Base-by-base conservation (phyloP, 2,888 invertebrate species). In the Priapulus caudatus region DNA sequence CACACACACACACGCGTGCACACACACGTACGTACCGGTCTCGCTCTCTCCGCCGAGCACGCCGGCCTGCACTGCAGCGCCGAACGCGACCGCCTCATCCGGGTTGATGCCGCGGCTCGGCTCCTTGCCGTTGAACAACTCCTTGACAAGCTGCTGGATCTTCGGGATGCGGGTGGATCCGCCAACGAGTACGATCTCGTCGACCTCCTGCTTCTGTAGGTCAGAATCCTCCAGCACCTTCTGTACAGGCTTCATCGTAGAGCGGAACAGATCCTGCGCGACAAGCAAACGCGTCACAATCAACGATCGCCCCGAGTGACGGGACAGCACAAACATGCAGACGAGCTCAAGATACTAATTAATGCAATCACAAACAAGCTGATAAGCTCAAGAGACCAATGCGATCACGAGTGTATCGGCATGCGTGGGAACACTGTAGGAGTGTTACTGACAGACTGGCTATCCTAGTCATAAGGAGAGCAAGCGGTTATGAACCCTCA, bases 111-210 rank as follows among this genome's bases (percentile, higher is more conserved):
- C 95, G 66, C 93, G 81, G 51, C 89, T 90, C 56, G 93, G 95
- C 77, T 98, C 97, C 77, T 97, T 97, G 62, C 95, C 95, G 61
- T 86, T 84, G 75, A 98, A 98, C 79, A 86, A 92, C 49, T 77
- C 75, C 55, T 71, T 71, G 43, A 75, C 72, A 24, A 77, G 66
- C 60, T 74, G 72, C 58, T 78, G 97, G 22, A 98, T 85, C 73
- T 97, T 98, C 52, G 98, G 98, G 65, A 99, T 99, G 78, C 98
- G 85, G 15, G 98, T 98, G 4, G 95, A 95, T 59, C 98, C 98
- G 66, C 98, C 98, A 50, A 98, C 98, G 50, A 99, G 78, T 2
- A 99, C 97, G 65, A 99, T 95, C 74, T 99, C 98, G 71, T 97
- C 88, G 43, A 99, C 87, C 65, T 98, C 95, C 65, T 89, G 88